A percentile compares a stretch with the other conserved stretches of the same genome.
Conservation (phyloP, 2,888 invertebrate genomes). For the Agonum fuliginosum region DNA sequence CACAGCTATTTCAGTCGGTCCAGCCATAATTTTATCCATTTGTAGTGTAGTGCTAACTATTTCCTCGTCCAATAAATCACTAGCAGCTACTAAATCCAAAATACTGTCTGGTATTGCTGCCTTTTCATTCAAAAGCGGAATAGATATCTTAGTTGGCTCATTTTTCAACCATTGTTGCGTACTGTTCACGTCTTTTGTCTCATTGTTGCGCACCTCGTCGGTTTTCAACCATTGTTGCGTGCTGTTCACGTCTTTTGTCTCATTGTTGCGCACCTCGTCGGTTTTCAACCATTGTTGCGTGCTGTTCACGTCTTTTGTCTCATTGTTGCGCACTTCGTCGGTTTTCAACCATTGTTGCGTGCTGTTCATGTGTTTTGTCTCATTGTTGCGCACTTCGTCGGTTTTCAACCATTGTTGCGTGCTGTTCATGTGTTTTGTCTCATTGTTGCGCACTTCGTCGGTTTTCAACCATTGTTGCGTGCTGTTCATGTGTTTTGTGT, state of each 20-base stretch:
- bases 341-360: slow-evolving; percentile 68
- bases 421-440: slow-evolving; percentile 55
- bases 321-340: slow-evolving; percentile 66
- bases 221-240: slow-evolving; percentile 66
- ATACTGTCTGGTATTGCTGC: slow-evolving; percentile 67
- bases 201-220: slow-evolving; percentile 66
- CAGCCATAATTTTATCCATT: slow-evolving; percentile 40
- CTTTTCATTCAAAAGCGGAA: slow-evolving; percentile 64
- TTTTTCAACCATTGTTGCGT: slow-evolving; percentile 68
- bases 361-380: slow-evolving; percentile 55
- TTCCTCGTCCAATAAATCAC: slow-evolving; percentile 62
- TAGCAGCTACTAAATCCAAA: slow-evolving; percentile 65
- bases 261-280: slow-evolving; percentile 66
- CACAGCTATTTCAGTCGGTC: slow-evolving; percentile 39
- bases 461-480: slow-evolving; percentile 68
- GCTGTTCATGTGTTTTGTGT: slow-evolving; percentile 55
- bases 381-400: slow-evolving; percentile 66
- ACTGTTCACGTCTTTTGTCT: slow-evolving; percentile 55
- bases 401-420: slow-evolving; percentile 68
- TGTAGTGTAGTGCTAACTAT: slow-evolving; percentile 31
- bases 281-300: slow-evolving; percentile 68
- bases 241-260: slow-evolving; percentile 55
- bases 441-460: slow-evolving; percentile 66
- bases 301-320: slow-evolving; percentile 55
- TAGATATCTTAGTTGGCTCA: slow-evolving; percentile 33